Evolutionary conservation across 2,797 vertebrate genomes (phyloP), one percentile per base, ranked within the genome.

Genomic region (Loris lydekkerianus): DNA sequence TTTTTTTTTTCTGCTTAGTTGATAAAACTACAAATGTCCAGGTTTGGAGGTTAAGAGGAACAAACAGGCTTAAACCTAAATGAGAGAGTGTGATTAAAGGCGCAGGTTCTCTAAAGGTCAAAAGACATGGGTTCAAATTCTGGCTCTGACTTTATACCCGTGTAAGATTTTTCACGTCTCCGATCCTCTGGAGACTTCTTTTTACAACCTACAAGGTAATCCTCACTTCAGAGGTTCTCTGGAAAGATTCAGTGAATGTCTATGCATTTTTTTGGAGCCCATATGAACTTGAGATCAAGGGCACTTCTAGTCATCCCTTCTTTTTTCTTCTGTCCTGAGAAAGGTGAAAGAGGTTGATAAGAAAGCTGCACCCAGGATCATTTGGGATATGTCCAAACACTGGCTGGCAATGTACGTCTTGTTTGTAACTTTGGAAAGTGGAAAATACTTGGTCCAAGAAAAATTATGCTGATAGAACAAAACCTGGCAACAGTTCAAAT

Each of bases 1-100:
- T 34, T 34, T 34, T 34, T 34, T 69, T n/a, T n/a, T n/a, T n/a
- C 76, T 91, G 81, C 31, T 86, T 43, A 86, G 89, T 72, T 93
- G 43, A 5, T 61, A 70, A 92, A 96, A 76, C 34, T 86, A n/a
- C 67, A 83, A 0, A 0, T 25, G 37, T 31, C 61, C 10, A 0
- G 13, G 43, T 67, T 89, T 37, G 67, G 70, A 11, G 46, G 29
- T 40, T 82, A 63, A 37, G 9, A 76, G 9, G 17, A 87, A 60
- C 25, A 80, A 46, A 72, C 15, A 5, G 27, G 34, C 4, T 13
- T 10, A 58, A 53, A 21, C 10, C 61, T 27, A 18, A 83, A 15
- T 43, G 23, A 77, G 4, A 3, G 11, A 10, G 8, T 34, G 5
- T 20, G 5, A 1, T 4, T 5, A 23, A 10, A 2, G 3, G 5